These are phyloP conservation scores for Aphaenogaster ashmeadi DNA, from an alignment of 1,140 invertebrate genomes.

Conservation along the genomic window DNA sequence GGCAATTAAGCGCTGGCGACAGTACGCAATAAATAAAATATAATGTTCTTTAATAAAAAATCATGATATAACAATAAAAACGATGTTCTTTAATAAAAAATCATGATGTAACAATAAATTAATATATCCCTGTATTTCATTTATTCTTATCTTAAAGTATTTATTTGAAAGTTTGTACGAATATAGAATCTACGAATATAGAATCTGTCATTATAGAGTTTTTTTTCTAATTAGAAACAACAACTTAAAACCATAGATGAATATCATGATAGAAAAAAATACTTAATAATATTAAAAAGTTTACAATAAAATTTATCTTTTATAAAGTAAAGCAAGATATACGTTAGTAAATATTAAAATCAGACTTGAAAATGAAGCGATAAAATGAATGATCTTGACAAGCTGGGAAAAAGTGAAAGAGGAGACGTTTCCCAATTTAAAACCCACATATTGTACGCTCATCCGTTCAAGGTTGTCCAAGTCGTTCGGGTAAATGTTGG, in stretches of 20 bases:
- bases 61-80: too few relatives aligned
- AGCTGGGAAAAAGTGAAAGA: neutral
- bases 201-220: neutral
- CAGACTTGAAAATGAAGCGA: neutral
- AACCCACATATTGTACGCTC: neutral
- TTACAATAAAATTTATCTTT: neutral
- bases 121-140: neutral
- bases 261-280: neutral
- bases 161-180: neutral
- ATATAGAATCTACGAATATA: neutral
- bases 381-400: neutral
- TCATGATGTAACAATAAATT: too few relatives aligned
- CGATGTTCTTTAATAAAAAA: too few relatives aligned
- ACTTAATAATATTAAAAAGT: neutral
- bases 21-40: too few relatives aligned
- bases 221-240: neutral
- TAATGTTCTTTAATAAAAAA: too few relatives aligned
- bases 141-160: neutral
- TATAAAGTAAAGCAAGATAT: neutral
- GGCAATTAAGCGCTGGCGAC: too few relatives aligned
- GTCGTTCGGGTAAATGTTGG: conserved; percentile 20
- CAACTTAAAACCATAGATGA: neutral
- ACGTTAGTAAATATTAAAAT: neutral
- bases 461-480: conserved; percentile 68
- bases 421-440: neutral